Evolutionary conservation across 1,140 invertebrate species (phyloP).

Genomic region (Zaprionus nigranus): DNA sequence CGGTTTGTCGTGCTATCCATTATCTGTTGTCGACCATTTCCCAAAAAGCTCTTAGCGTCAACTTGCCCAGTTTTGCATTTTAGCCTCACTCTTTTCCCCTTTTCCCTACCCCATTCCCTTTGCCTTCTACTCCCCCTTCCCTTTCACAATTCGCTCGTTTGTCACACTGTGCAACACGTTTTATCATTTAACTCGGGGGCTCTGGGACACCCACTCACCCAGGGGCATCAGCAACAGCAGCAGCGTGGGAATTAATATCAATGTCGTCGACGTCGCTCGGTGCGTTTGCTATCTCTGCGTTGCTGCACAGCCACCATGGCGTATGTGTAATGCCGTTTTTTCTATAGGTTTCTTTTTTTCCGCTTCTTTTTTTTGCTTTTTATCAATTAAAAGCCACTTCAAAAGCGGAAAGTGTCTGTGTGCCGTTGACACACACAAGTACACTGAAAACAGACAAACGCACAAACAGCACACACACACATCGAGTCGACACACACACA

Average conservation of each 20-base stretch:
- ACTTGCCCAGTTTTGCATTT: slow-evolving; percentile 65
- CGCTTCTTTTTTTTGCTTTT: slow-evolving; percentile 57
- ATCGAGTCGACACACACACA: slow-evolving; percentile 30
- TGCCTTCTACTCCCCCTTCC: neutral
- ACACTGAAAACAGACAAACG: slow-evolving; percentile 52
- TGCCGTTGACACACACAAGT: slow-evolving; percentile 71
- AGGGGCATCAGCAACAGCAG: slow-evolving; percentile 50
- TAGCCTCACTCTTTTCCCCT: slow-evolving; percentile 13
- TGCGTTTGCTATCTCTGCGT: slow-evolving; percentile 65
- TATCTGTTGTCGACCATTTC: slow-evolving; percentile 57
- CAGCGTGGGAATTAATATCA: slow-evolving; percentile 82
- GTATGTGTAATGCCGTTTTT: slow-evolving; percentile 73
- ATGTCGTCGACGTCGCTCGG: slow-evolving; percentile 61
- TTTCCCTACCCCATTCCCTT: neutral
- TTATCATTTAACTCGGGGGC: slow-evolving; percentile 72
- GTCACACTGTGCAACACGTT: slow-evolving; percentile 62
- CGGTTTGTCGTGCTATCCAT: slow-evolving; percentile 38
- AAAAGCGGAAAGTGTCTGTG: slow-evolving; percentile 82
- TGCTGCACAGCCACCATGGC: slow-evolving; percentile 71
- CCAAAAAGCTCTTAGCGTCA: slow-evolving; percentile 61
- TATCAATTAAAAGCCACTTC: slow-evolving; percentile 83
- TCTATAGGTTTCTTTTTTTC: slow-evolving; percentile 53
- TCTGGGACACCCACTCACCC: slow-evolving; percentile 37
- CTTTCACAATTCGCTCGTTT: slow-evolving; percentile 6
- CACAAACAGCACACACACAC: slow-evolving; percentile 50